Percentiles rank a stretch among this genome's conserved stretches.
Evolutionary conservation across 2,113 vertebrate species (phyloP).

Genomic region (Phaethon lepturus): DNA sequence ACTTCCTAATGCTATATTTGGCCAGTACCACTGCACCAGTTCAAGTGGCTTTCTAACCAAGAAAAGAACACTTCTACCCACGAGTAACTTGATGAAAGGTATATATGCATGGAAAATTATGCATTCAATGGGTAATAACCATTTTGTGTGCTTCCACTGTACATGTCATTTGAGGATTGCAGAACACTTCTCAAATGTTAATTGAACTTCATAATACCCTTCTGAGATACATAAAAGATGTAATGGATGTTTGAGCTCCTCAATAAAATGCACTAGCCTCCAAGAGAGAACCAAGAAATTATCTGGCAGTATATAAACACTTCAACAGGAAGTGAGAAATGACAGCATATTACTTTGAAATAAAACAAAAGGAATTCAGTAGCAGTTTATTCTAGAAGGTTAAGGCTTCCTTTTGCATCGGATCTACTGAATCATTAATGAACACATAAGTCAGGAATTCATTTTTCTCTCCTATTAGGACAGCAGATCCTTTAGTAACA

Average conservation of each 20-base stretch:
- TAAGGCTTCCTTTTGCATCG: background rate
- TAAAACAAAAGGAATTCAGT: slow-evolving; percentile 5
- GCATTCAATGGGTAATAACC: background rate
- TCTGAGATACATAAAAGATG: slow-evolving; percentile 47
- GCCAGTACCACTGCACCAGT: background rate
- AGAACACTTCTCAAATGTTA: slow-evolving; percentile 57
- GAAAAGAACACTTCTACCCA: background rate
- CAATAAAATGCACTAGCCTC: slow-evolving; percentile 8
- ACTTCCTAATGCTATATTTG: background rate
- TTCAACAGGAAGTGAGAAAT: slow-evolving; percentile 25
- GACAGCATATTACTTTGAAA: background rate
- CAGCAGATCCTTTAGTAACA: background rate
- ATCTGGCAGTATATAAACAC: slow-evolving; percentile 20
- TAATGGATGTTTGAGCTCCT: slow-evolving; percentile 12
- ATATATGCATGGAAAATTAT: background rate
- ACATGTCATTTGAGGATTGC: background rate
- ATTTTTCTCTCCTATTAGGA: background rate
- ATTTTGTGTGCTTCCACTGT: slow-evolving; percentile 13
- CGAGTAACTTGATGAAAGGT: background rate
- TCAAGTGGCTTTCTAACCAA: slow-evolving; percentile 6
- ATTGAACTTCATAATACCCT: slow-evolving; percentile 12
- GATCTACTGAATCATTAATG: background rate
- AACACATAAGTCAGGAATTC: background rate
- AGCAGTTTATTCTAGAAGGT: background rate
- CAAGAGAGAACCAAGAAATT: slow-evolving; percentile 37